Conservation (phyloP, 2,888 invertebrate genomes). For the Abrostola triplasia region DNA sequence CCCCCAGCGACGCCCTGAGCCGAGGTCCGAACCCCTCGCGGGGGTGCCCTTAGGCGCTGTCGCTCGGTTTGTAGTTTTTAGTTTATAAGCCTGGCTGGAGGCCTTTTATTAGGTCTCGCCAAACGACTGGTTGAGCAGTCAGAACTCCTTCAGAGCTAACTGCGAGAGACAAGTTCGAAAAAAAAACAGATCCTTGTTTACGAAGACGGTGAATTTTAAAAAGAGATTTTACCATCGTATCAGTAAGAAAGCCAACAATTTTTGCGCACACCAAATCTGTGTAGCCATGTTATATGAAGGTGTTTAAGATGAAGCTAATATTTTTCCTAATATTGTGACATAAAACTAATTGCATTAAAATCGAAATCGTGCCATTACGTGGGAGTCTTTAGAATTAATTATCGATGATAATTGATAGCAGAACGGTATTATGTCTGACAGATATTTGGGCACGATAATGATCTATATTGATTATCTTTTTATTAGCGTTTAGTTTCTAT, state of each 20-base stretch:
- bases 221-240: too few relatives aligned
- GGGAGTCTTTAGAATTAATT: slow-evolving; percentile 62
- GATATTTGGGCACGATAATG: slow-evolving; percentile 44
- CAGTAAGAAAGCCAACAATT: background rate
- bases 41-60: too few relatives aligned
- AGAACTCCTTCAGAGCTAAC: too few relatives aligned
- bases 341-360: slow-evolving; percentile 54
- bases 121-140: too few relatives aligned
- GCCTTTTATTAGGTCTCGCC: too few relatives aligned
- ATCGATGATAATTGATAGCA: slow-evolving; percentile 50
- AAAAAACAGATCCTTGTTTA: too few relatives aligned
- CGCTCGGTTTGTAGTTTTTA: too few relatives aligned
- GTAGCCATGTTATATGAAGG: slow-evolving; percentile 17
- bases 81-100: too few relatives aligned
- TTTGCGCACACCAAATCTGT: slow-evolving; percentile 18
- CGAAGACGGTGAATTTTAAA: too few relatives aligned
- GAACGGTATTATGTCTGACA: slow-evolving; percentile 46
- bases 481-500: slow-evolving; percentile 18
- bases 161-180: too few relatives aligned
- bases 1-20: too few relatives aligned
- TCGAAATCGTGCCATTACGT: slow-evolving; percentile 64
- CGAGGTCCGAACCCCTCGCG: too few relatives aligned
- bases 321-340: slow-evolving; percentile 62
- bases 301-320: slow-evolving; percentile 46
- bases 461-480: slow-evolving; percentile 41